phyloP scores from a whole-genome alignment of 2,888 invertebrate species.

The Ethmia dodecea region DNA sequence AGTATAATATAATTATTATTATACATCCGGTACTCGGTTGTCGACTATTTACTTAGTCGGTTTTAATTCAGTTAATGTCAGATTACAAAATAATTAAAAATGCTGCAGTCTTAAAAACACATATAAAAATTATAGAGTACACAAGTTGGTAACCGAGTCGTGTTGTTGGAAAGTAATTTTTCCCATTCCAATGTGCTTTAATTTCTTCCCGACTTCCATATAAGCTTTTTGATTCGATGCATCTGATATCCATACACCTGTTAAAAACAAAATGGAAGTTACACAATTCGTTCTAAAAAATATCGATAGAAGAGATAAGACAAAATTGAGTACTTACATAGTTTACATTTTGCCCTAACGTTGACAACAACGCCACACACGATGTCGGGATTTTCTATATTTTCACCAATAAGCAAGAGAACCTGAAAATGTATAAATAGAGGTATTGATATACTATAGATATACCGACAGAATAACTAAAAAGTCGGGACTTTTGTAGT shows the following conservation, averaged over 20 bases:
- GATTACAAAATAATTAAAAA: not conserved
- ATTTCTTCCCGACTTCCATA: slow-evolving; percentile 87
- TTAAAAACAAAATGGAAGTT: no score
- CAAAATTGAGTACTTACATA: slow-evolving; percentile 75
- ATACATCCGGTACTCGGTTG: no score
- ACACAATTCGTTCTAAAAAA: no score
- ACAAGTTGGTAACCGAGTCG: slow-evolving; percentile 80
- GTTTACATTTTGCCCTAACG: slow-evolving; percentile 91
- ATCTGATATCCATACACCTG: slow-evolving; percentile 91
- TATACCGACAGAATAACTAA: no score
- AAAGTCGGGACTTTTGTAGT: no score
- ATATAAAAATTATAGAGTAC: slow-evolving; percentile 61
- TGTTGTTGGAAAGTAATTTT: slow-evolving; percentile 85
- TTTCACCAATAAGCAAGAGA: slow-evolving; percentile 90
- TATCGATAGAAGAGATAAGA: no score
- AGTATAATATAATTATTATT: no score
- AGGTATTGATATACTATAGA: no score
- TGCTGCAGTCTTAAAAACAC: slow-evolving; percentile 4
- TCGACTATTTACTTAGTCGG: no score
- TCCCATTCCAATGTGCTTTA: slow-evolving; percentile 80
- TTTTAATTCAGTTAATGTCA: no score
- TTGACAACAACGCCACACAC: slow-evolving; percentile 97
- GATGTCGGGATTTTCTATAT: slow-evolving; percentile 90
- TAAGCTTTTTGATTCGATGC: slow-evolving; percentile 82
- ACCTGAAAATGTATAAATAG: slow-evolving; percentile 39